Base-by-base conservation (phyloP, 2,888 invertebrate species). In the Himalopsyche anomala region DNA sequence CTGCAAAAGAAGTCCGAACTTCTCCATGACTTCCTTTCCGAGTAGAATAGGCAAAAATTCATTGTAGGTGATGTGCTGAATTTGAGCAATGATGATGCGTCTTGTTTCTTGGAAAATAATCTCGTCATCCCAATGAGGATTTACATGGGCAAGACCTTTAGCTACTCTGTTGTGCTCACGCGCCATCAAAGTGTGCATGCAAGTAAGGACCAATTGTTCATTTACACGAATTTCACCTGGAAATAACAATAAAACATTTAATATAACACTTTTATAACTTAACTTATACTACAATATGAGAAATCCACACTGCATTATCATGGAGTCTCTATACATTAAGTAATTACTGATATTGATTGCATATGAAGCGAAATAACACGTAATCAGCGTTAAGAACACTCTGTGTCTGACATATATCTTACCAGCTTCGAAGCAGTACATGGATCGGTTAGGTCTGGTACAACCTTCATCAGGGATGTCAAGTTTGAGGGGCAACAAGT, bases 111-210 rank as follows among this genome's bases (percentile, higher is more conserved):
- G 98, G 94, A 96, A 98, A 0, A 98, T 91, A 0, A 96, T 98
- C 92, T 98, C 98, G 90, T 98, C 98, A 90, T 98, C 97, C 98
- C 98, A 98, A 91, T 97, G 97, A 0, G 97, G 97, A 92, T 98
- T 98, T 6, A 98, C 94, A 82, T 94, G 94, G 0, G 95, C 94
- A 62, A 99, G 91, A 8, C 93, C 95, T 83, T 94, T 94, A 0
- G 98, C 98, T 0, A 97, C 92, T 87, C 97, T 94, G 92, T 99
- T 99, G 91, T 99, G 98, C 90, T 98, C 97, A 86, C 98, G 93
- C 0, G 98, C 97, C 96, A 97, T 95, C 55, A 98, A 91, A 0
- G 98, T 98, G 91, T 98, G 98, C 97, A 98, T 97, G 89, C 97
- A 97, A 0, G 98, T 96, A 84, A 98, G 92, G 0, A 98, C 96